Base-by-base conservation (phyloP, 2,888 invertebrate genomes). In the Digitonthophagus gazella region DNA sequence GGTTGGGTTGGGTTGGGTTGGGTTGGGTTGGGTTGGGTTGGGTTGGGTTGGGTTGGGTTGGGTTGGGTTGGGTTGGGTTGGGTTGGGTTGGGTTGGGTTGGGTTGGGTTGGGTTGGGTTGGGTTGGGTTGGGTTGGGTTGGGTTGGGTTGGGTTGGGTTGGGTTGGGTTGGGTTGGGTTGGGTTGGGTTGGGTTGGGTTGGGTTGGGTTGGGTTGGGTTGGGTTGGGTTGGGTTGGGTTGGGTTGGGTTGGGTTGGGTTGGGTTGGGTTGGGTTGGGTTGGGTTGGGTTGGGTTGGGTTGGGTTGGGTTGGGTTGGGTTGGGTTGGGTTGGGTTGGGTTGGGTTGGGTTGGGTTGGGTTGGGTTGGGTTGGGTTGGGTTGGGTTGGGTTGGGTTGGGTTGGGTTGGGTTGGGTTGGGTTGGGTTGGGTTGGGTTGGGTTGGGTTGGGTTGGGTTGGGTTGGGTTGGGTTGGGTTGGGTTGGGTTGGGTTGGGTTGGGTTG, bases 1-100 rank as follows among this genome's bases (percentile, higher is more conserved):
- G 54, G 54, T 54, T 54, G 54, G 54, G 54, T 54, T 54, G 54
- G 54, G 54, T 54, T 54, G 54, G 54, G 54, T 54, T 54, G 54
- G 54, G 54, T 54, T 54, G 54, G 54, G 54, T 54, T 54, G 54
- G 54, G 54, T 54, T 54, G 54, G 54, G 54, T 54, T 54, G 54
- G 54, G 54, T 54, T 54, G 54, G 54, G 54, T 54, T 54, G 54
- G 54, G 54, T 54, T 54, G 54, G 54, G 54, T 54, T 54, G 54
- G 54, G 54, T 54, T 54, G 54, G 54, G 54, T 54, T 54, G 54
- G 54, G 54, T 54, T 54, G 54, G 54, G 54, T 54, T 54, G 54
- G 54, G 54, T 54, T 54, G 54, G 54, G 54, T 54, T 54, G 54
- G 54, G 54, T 54, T 54, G 54, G 54, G 54, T 54, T 54, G 54